Percentiles rank a stretch among this genome's conserved stretches.
phyloP scores from a whole-genome alignment of 2,113 vertebrate genomes.

The Bubo scandiacus region DNA sequence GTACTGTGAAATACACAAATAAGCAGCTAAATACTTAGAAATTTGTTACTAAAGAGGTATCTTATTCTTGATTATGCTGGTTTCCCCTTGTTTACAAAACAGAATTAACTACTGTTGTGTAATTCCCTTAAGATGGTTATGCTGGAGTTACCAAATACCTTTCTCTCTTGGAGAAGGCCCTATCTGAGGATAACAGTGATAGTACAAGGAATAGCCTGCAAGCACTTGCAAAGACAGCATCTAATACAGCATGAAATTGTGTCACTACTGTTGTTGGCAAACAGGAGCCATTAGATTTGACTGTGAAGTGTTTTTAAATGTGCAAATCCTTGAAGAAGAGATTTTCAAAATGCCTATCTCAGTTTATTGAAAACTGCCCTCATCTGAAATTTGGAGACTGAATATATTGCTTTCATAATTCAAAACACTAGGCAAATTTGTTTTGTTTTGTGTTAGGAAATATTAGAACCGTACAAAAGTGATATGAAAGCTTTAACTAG shows the following conservation, averaged over 20 bases:
- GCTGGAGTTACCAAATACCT: neutral
- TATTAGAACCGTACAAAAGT: neutral
- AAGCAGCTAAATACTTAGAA: neutral
- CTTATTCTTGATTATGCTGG: neutral
- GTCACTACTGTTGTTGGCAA: neutral
- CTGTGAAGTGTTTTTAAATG: neutral
- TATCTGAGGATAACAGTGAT: neutral
- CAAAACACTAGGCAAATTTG: neutral
- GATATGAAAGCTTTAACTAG: neutral
- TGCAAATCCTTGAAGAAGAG: neutral
- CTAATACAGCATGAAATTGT: neutral
- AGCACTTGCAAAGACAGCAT: neutral
- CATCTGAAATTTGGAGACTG: neutral
- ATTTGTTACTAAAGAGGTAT: neutral
- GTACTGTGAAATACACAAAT: neutral
- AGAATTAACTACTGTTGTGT: neutral
- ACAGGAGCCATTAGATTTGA: neutral
- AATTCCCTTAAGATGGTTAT: neutral
- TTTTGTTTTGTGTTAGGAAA: constrained; percentile 7
- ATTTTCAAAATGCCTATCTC: neutral
- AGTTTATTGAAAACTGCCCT: neutral
- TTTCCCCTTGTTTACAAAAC: neutral
- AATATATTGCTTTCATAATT: neutral
- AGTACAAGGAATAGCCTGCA: neutral
- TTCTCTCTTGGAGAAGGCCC: neutral